Evolutionary conservation across 2,797 vertebrate species (phyloP), one percentile per base, ranked within the genome.

Genomic region (Pangasius krempfi): DNA sequence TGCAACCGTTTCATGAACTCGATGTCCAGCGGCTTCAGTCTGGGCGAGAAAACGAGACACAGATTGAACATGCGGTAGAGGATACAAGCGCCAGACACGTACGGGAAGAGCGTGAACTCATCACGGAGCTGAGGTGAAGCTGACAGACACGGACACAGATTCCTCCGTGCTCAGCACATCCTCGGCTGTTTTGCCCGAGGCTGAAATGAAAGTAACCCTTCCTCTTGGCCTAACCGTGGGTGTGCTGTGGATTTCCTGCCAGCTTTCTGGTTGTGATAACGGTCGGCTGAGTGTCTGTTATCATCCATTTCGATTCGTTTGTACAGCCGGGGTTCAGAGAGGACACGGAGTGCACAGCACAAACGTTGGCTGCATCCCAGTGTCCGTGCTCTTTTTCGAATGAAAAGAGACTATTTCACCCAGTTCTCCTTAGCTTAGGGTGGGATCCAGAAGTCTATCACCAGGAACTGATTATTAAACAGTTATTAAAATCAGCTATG

Each of bases 1-100:
- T 99, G 98, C 95, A 99, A 96, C 94, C 98, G 97, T 91, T 99
- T 99, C 99, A 99, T 99, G 94, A 99, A 99, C 93, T 99, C 99
- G 73, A 99, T 98, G 95, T 99, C 99, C 96, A 99, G 95, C n/a
- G 98, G 98, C 93, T 99, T 99, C 93, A 99, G 95, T 92, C 98
- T 99, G 95, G 90, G 7, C 0, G 52, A 68, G 73, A 56, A 78
- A 82, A 10, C 8, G 47, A 88, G 56, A 10, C 27, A 27, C 9
- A 8, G 30, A 10, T 20, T 2, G 8, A 79, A 79, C 20, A 33
- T 25, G 20, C 9, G 4, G 52, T 18, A 9, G 14, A 0, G 16
- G 7, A 33, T 16, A 54, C 75, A 33, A 22, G 33, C n/a, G 22
- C n/a, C 30, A 33, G 30, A 33, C 18, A 12, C 30, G 12, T 80